A percentile compares a stretch with the other conserved stretches of the same genome.
These are phyloP conservation scores for Tenthredo notha DNA, from an alignment of 2,888 invertebrate species.

Conservation along the genomic window DNA sequence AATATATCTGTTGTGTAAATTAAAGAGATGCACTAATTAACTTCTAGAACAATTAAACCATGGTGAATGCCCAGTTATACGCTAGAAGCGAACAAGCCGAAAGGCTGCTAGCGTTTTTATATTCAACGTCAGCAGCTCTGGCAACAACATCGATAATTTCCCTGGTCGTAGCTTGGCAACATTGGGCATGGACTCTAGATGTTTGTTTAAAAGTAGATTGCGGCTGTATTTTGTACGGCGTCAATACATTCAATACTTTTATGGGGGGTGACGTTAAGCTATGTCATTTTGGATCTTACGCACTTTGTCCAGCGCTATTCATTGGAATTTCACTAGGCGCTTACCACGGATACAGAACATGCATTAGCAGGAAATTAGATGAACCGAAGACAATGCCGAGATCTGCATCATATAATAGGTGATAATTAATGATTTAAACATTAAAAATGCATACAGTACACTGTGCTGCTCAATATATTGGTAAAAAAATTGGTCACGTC, in stretches of 20 bases:
- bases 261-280: conserved; percentile 75
- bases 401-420: conserved; percentile 59
- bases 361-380: conserved; percentile 65
- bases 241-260: conserved; percentile 73
- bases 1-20: neutral
- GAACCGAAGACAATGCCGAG: conserved; percentile 60
- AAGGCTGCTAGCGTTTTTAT: conserved; percentile 64
- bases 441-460: neutral
- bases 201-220: conserved; percentile 74
- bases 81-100: conserved; percentile 64
- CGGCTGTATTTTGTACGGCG: conserved; percentile 76
- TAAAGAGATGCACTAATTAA: neutral
- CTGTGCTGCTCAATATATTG: neutral
- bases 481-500: neutral
- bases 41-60: conserved; percentile 24
- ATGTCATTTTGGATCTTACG: conserved; percentile 74
- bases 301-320: conserved; percentile 68
- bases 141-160: conserved; percentile 68
- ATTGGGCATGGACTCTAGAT: conserved; percentile 75
- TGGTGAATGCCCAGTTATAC: conserved; percentile 27
- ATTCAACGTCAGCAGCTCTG: conserved; percentile 64
- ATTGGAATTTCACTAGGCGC: conserved; percentile 67
- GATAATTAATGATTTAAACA: conserved; percentile 16
- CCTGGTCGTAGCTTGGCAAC: conserved; percentile 72
- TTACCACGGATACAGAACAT: conserved; percentile 76